These are phyloP conservation scores for Crotalus horridus DNA, from an alignment of 2,113 vertebrate genomes.

Conservation along the genomic window DNA sequence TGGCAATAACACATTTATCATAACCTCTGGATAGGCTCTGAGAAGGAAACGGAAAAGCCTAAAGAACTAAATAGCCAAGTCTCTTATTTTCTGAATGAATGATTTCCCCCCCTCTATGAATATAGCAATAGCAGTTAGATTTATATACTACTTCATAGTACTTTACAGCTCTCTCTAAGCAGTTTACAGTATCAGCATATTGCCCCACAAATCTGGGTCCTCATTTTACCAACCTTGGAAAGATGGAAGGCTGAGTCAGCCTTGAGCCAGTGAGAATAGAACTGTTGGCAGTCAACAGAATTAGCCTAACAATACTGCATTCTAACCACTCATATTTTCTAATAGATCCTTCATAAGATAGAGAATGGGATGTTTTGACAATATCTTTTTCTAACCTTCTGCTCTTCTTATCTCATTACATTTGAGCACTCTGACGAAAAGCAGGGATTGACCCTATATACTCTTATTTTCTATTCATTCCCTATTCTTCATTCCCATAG, in stretches of 20 bases:
- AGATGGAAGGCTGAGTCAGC: background rate
- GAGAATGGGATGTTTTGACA: background rate
- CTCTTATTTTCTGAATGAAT: background rate
- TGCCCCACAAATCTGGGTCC: background rate
- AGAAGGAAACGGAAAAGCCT: background rate
- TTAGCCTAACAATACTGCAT: background rate
- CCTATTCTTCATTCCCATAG: background rate
- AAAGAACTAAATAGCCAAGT: background rate
- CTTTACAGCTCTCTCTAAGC: background rate
- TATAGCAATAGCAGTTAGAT: background rate
- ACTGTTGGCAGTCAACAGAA: background rate
- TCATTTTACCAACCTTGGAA: background rate
- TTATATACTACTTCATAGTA: background rate
- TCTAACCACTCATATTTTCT: background rate
- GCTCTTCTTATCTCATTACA: background rate
- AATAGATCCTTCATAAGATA: background rate
- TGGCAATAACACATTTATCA: background rate
- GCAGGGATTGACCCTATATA: background rate
- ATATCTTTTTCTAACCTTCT: background rate
- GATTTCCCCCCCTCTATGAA: background rate
- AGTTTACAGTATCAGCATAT: background rate
- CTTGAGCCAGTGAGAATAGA: background rate
- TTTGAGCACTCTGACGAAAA: background rate
- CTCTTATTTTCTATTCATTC: background rate
- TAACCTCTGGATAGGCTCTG: background rate